Conservation (phyloP, 1,140 invertebrate species). For the Ectropis grisescens region DNA sequence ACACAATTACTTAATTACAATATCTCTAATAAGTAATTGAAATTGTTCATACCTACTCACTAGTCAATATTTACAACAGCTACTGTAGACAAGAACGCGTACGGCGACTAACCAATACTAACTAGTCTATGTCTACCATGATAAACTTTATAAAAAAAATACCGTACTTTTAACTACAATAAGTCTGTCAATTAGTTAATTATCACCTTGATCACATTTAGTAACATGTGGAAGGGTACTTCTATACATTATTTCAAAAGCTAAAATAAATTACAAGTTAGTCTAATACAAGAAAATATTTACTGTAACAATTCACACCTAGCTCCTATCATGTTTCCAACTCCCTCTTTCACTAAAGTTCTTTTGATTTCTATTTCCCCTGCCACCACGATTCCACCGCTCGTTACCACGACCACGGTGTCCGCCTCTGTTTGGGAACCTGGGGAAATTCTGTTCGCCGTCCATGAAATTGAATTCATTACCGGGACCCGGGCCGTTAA, state of each 20-base stretch:
- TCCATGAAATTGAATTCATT: constrained; percentile 61
- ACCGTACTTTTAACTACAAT: no score
- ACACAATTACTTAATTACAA: no score
- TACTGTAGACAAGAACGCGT: no score
- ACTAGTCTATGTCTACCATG: no score
- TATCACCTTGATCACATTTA: constrained; percentile 55
- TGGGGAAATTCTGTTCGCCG: constrained; percentile 53
- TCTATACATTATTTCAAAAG: constrained; percentile 29
- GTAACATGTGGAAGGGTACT: constrained; percentile 45
- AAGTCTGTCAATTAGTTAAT: constrained; percentile 40
- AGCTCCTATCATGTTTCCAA: constrained; percentile 66
- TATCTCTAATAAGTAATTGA: no score
- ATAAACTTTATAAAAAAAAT: no score
- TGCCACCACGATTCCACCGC: constrained; percentile 55
- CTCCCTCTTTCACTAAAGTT: constrained; percentile 55
- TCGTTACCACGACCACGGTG: constrained; percentile 59
- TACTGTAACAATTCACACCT: constrained; percentile 15
- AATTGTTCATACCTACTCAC: no score
- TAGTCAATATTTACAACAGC: no score
- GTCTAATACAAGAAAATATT: constrained; percentile 14
- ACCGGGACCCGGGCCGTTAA: constrained; percentile 43
- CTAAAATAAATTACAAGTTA: constrained; percentile 25
- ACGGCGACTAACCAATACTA: no score
- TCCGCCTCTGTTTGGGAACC: constrained; percentile 56
- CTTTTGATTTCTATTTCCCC: constrained; percentile 66